These are phyloP conservation scores for Theretra japonica DNA, from an alignment of 2,888 invertebrate genomes.

Conservation along the genomic window DNA sequence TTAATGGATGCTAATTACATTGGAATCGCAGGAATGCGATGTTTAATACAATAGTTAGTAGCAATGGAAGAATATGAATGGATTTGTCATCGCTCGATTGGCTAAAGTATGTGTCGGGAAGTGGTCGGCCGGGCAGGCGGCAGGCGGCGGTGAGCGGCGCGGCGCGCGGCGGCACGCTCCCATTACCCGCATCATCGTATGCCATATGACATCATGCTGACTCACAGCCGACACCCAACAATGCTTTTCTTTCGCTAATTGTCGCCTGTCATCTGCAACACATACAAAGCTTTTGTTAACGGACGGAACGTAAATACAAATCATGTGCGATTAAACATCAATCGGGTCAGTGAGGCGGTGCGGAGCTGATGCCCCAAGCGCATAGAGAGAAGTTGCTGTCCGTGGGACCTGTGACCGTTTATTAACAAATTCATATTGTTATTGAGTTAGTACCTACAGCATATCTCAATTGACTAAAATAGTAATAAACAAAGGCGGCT, in stretches of 20 bases:
- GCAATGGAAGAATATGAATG: conserved; percentile 75
- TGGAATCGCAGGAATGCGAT: conserved; percentile 65
- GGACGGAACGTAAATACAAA: background rate
- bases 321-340: background rate
- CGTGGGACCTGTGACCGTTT: background rate
- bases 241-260: conserved; percentile 56
- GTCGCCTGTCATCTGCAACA: conserved; percentile 64
- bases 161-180: conserved; percentile 69
- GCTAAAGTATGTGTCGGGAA: conserved; percentile 76
- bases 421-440: background rate
- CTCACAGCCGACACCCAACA: conserved; percentile 58
- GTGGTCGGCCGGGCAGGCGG: conserved; percentile 65
- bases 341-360: background rate
- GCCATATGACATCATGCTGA: conserved; percentile 80
- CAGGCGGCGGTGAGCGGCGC: conserved; percentile 37
- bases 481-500: conserved; percentile 60
- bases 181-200: conserved; percentile 61
- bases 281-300: conserved; percentile 40
- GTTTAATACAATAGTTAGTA: conserved; percentile 61
- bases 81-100: conserved; percentile 82
- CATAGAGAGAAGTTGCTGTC: too few species aligned
- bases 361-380: too few species aligned
- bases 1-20: conserved; percentile 53
- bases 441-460: conserved; percentile 30
- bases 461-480: conserved; percentile 47